Base-by-base conservation (phyloP, 92 coral and sea anemone genomes). In the Siderastrea siderea region DNA sequence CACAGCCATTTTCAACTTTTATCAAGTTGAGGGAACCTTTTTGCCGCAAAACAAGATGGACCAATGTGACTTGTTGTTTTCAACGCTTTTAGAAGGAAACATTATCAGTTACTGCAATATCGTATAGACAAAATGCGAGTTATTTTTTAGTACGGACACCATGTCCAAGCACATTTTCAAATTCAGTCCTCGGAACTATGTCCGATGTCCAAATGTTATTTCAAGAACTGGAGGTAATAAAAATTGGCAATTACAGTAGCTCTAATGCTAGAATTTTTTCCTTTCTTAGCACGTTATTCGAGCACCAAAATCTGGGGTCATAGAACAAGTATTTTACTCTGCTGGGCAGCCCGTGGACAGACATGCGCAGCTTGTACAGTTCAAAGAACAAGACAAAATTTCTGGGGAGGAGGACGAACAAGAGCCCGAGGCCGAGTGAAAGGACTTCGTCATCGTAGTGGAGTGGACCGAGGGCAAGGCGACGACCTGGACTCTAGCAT, bases 271-370 rank as follows among this genome's bases (percentile, higher is more conserved):
- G 12, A 17, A 17, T n/a, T 75, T 82, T 38, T 75, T 38, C 44
- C 6, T 80, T 91, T 55, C 52, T 57, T 85, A 97, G 99, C 98
- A 97, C 87, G 84, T 93, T n/a, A 97, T 97, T 73, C 91, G 88
- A 55, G 98, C 99, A 10, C 99, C 99, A 12, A 97, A 95, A 79
- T 93, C 96, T 47, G 99, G 99, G 5, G 88, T 88, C 44, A 92
- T 97, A 5, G 94, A 93, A 58, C 81, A 86, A 52, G 94, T 97
- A 26, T 74, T 97, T 9, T 97, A 90, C 72, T 82, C 91, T 12
- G 88, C 89, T 19, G 96, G 95, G 50, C 91, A 93, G 69, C 75
- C 96, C 16, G 99, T 97, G 71, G 90, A 95, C 65, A 86, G 98
- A 45, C 95, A 97, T 70, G 94, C 98, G 57, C 98, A 94, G 79